Evolutionary conservation across 2,888 invertebrate species (phyloP).

Genomic region (Hirtodrosophila confusa): DNA sequence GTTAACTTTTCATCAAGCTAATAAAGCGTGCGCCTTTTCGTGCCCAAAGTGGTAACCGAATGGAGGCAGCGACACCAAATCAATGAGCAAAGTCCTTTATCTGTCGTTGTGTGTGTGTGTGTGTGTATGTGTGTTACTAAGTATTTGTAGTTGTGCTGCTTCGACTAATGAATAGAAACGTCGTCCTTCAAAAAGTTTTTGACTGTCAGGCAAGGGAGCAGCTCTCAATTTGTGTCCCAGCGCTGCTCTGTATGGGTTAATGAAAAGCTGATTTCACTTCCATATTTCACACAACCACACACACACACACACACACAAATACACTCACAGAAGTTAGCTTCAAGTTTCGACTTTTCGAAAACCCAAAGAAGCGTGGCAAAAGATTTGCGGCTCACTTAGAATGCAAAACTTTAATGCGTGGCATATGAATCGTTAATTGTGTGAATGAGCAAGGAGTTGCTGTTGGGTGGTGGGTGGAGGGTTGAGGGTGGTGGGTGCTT

Average conservation of each 20-base stretch:
- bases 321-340: constrained; percentile 40
- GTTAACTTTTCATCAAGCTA: constrained; percentile 69
- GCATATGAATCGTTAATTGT: constrained; percentile 75
- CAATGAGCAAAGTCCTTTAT: constrained; percentile 55
- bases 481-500: constrained; percentile 2
- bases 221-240: constrained; percentile 33
- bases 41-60: constrained; percentile 37
- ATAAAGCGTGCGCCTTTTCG: constrained; percentile 64
- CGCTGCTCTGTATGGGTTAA: constrained; percentile 52
- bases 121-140: constrained; percentile 27
- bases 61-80: constrained; percentile 52
- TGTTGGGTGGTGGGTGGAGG: background rate
- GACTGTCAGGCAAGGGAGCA: constrained; percentile 38
- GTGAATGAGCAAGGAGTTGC: constrained; percentile 31
- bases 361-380: constrained; percentile 43
- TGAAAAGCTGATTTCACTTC: constrained; percentile 65
- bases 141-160: constrained; percentile 26
- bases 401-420: constrained; percentile 64
- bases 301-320: constrained; percentile 10
- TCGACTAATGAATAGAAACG: constrained; percentile 74
- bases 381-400: constrained; percentile 60
- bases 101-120: constrained; percentile 13
- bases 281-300: constrained; percentile 36
- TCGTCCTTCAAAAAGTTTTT: constrained; percentile 68
- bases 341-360: constrained; percentile 54